These are phyloP conservation scores for Leptinotarsa haldemani DNA, from an alignment of 2,888 invertebrate genomes.

Conservation along the genomic window DNA sequence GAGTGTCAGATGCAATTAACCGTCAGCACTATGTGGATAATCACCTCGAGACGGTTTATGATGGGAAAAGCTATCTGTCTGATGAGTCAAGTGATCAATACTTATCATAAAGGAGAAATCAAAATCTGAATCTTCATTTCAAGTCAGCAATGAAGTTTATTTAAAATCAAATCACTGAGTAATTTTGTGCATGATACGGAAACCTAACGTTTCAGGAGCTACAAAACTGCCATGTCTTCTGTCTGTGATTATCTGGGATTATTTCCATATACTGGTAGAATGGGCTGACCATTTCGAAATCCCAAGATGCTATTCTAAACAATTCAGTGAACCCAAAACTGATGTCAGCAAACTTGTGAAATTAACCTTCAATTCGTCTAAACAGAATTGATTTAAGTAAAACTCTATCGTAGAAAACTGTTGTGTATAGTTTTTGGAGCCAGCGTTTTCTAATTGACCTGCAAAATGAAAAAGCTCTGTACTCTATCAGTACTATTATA, in stretches of 20 bases:
- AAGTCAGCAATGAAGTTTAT: not conserved
- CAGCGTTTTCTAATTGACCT: too few relatives aligned
- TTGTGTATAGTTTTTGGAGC: too few relatives aligned
- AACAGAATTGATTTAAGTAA: not conserved
- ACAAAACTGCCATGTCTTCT: slow-evolving; percentile 11
- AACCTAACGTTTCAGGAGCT: slow-evolving; percentile 13
- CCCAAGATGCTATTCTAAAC: not conserved
- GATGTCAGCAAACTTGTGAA: not conserved
- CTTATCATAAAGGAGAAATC: not conserved
- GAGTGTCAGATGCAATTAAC: slow-evolving; percentile 6
- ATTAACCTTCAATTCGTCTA: not conserved
- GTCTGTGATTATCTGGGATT: slow-evolving; percentile 10
- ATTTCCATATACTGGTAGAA: not conserved
- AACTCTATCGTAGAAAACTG: too few relatives aligned
- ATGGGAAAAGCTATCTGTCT: slow-evolving; percentile 6
- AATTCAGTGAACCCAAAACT: not conserved
- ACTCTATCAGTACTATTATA: too few relatives aligned
- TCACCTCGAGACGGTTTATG: slow-evolving; percentile 14
- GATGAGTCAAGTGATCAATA: slow-evolving; percentile 18
- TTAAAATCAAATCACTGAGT: not conserved
- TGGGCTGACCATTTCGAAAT: not conserved
- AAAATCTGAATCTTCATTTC: slow-evolving; percentile 20
- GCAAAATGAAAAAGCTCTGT: too few relatives aligned
- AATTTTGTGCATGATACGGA: slow-evolving; percentile 21
- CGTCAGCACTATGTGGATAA: slow-evolving; percentile 21